phyloP scores from a whole-genome alignment of 2,113 vertebrate genomes.

The Brachionichthys hirsutus region DNA sequence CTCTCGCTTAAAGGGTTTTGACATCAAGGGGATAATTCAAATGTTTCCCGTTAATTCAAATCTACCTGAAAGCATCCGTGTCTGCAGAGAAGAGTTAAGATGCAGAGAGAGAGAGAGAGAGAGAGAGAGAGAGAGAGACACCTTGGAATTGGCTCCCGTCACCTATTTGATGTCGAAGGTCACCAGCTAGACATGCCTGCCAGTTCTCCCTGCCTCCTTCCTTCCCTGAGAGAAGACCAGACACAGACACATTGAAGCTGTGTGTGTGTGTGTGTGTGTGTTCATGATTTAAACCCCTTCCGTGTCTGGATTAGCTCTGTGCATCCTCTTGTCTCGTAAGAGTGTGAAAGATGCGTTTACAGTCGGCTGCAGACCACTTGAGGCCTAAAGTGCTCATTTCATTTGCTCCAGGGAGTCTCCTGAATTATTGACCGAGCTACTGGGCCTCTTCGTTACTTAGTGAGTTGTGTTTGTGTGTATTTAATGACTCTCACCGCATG shows the following conservation, averaged over 20 bases:
- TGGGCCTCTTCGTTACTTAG: constrained; percentile 9
- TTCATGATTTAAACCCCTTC: not conserved
- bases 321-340: not conserved
- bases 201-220: constrained; percentile 25
- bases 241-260: not conserved
- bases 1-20: constrained; percentile 1
- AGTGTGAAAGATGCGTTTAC: constrained; percentile 22
- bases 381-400: constrained; percentile 50
- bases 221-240: constrained; percentile 1
- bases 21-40: not conserved
- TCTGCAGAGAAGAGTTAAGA: not conserved
- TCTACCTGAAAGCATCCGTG: not conserved
- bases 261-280: no score
- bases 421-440: constrained; percentile 61
- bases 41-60: constrained; percentile 8
- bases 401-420: constrained; percentile 53
- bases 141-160: no score
- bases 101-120: not conserved
- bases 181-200: constrained; percentile 45
- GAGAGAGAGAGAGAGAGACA: not conserved
- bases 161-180: constrained; percentile 70
- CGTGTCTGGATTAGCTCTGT: not conserved
- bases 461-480: constrained; percentile 15
- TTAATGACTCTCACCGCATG: constrained; percentile 9
- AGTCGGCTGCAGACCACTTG: constrained; percentile 30